Base-by-base conservation (phyloP, 2,888 invertebrate genomes). In the Harpagoxenus sublaevis region DNA sequence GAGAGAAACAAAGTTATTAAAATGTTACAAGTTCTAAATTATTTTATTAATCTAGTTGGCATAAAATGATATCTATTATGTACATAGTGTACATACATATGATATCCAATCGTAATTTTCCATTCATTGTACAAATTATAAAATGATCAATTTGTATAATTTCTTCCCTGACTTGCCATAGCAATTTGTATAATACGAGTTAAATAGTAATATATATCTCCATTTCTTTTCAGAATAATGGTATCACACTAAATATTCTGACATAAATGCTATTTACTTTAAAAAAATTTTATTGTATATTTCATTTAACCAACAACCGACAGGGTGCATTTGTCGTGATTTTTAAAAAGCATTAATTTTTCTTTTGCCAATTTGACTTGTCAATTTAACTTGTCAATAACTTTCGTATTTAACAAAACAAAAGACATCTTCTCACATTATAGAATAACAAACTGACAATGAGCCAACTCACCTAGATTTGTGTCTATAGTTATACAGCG, bases 391-490 rank as follows among this genome's bases (percentile, higher is more conserved):
- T 71, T 35, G 60, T 60, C 8, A 60, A 28, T 23, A 60, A 48
- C 6, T 48, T n/a, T 70, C 18, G 23, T 23, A 35, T 2, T 70
- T 45, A 15, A 15, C 55, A 3, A 55, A 45, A 28, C 31, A 31
- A 45, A 74, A 70, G 42, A 39, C 42, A 71, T 71, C 5, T 60
- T 62, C 71, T 71, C 71, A 81, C 60, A 23, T 70, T 60, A 48
- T 23, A 12, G 18, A 35, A 71, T 51, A 48, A 81, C 12, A 71
- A 71, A 39, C 12, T n/a, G 35, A 35, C 35, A 35, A 35, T 6
- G n/a, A 55, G 57, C 12, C 57, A 12, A 23, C 39, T 79, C 60
- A 60, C 71, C 71, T 71, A 81, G 48, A 39, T 81, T 39, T 39
- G 12, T 62, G 48, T 0, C 18, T 18, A 35, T 39, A 51, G 71